Evolutionary conservation across 2,113 vertebrate genomes (phyloP), one percentile per base, ranked within the genome.

Genomic region (Aspidoscelis tigris): DNA sequence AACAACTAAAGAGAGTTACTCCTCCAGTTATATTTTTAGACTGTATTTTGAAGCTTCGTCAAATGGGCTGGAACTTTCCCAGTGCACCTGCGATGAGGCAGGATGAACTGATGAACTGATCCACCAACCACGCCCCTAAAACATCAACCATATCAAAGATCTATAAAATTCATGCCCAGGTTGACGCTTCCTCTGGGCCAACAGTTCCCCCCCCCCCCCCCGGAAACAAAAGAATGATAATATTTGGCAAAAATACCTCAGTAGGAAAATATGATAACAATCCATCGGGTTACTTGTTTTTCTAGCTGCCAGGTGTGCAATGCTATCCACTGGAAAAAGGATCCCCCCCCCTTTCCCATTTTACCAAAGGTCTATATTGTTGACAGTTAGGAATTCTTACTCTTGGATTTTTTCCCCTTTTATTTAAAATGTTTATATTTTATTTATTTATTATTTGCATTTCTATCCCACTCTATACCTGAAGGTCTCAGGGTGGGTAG

Each of bases 221-320:
- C 64, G 76, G 80, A 76, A 14, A 47, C 84, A 77, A 83, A 78
- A 90, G 66, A 24, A 2, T 66, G 88, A 78, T 0, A 39, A 72
- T 47, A 10, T 26, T 3, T 33, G 78, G 80, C 89, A 91, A 75
- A 1, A 86, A 58, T 68, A 84, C 55, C 44, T 86, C 69, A 44
- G 84, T 72, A 85, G 92, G 89, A 92, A 93, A 94, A 87, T 14
- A 41, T 87, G 90, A 90, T 87, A 78, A 61, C 88, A 82, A 58
- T n/a, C 70, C 21, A 83, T 66, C 88, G 90, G 86, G 16, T 53
- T n/a, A 14, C 50, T 78, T 91, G 84, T 86, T 44, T 55, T 80
- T 85, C 65, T 82, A 72, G 65, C 88, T 88, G 85, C 77, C 88
- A 84, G 55, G n/a, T 66, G 50, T 83, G 5, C 8, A 85, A 55